Evolutionary conservation across 2,113 vertebrate genomes (phyloP).

Genomic region (Galeopterus variegatus): DNA sequence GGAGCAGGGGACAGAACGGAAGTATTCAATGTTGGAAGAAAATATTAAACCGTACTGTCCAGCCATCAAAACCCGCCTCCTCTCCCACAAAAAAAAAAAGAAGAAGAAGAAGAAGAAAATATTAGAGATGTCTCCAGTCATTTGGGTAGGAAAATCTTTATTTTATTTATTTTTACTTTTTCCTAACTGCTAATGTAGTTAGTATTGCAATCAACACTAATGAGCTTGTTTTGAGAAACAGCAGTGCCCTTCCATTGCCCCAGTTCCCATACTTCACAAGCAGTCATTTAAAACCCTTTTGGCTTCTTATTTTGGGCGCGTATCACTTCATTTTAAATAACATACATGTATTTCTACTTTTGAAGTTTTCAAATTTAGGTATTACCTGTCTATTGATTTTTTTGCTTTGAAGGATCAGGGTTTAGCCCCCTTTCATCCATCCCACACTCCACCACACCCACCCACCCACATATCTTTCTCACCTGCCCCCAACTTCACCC

Average conservation of each 20-base stretch:
- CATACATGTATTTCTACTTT: too few species aligned
- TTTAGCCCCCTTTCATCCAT: too few species aligned
- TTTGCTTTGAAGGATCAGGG: too few species aligned
- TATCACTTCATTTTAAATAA: not conserved
- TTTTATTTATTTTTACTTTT: not conserved
- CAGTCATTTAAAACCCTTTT: not conserved
- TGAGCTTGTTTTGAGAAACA: not conserved
- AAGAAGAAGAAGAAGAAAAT: too few species aligned
- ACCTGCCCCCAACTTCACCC: not conserved
- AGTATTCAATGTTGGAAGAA: not conserved
- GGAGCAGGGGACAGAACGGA: not conserved
- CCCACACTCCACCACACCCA: too few species aligned
- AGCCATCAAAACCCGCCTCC: too few species aligned
- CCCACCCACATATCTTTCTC: not conserved
- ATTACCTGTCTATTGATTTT: too few species aligned
- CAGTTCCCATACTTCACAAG: too few species aligned
- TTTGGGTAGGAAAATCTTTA: not conserved
- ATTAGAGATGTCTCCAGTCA: not conserved
- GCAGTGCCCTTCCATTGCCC: too few species aligned
- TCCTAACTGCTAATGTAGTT: not conserved
- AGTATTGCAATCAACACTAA: not conserved
- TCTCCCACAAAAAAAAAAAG: too few species aligned
- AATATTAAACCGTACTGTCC: not conserved
- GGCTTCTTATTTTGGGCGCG: not conserved
- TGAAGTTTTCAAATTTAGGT: too few species aligned